Evolutionary conservation across 2,888 invertebrate species (phyloP).

Genomic region (Metalampra italica): DNA sequence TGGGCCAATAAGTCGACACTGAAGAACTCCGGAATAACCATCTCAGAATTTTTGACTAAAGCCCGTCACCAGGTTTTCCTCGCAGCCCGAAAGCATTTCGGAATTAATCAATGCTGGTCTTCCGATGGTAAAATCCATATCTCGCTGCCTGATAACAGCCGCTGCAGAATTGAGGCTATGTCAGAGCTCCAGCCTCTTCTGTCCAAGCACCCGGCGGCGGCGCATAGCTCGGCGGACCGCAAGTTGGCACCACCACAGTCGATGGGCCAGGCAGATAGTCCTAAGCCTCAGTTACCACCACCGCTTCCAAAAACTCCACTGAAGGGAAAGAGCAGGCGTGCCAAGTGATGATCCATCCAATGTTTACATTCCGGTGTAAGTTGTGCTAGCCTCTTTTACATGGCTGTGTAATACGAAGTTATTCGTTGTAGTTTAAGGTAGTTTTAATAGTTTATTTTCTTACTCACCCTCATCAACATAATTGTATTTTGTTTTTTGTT

Average conservation of each 20-base stretch:
- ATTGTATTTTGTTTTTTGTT: too few species aligned
- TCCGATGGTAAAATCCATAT: background rate
- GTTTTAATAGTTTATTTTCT: too few species aligned
- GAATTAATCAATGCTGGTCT: background rate
- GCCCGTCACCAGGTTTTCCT: background rate
- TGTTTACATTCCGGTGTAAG: too few species aligned
- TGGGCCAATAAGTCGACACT: background rate
- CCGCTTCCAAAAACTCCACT: too few species aligned
- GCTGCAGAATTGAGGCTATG: background rate
- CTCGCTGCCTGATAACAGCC: background rate
- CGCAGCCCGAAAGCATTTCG: background rate
- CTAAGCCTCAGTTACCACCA: too few species aligned
- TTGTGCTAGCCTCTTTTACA: too few species aligned
- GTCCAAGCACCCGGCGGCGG: background rate
- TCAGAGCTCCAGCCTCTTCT: background rate
- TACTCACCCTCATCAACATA: too few species aligned
- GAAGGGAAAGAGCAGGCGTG: too few species aligned
- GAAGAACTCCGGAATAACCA: background rate
- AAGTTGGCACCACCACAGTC: background rate
- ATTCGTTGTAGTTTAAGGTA: too few species aligned
- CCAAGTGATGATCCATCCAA: too few species aligned
- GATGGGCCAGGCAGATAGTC: too few species aligned
- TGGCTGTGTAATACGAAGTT: too few species aligned
- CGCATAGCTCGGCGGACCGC: background rate
- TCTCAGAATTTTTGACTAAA: slow-evolving; percentile 2